Evolutionary conservation across 2,888 invertebrate genomes (phyloP), one percentile per base, ranked within the genome.

Genomic region (Neocrepidodera transversa): DNA sequence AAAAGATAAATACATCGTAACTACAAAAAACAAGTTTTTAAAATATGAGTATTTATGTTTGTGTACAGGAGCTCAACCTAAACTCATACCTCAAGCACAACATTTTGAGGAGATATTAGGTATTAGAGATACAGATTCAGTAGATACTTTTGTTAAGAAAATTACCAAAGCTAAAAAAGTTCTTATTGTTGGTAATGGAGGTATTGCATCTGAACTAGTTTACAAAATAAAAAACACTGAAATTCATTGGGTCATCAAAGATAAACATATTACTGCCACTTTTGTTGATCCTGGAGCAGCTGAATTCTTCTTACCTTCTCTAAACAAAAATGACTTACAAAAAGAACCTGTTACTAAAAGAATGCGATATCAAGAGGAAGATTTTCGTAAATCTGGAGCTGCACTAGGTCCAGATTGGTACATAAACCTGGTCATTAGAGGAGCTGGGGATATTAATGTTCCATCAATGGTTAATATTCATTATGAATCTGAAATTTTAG

Each of bases 341-440:
- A 49, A 63, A 30, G 43, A 56, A 11, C 65, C 67, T 16, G 53
- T 71, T 10, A 70, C 61, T 45, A 79, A 88, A 76, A 83, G 91
- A 68, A 86, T 89, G 82, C 83, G 88, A 30, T 93, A 88, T 74
- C 81, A 83, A 51, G 86, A 88, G 68, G 84, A 85, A 63, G 81
- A 81, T 60, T 80, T 80, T 62, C 78, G 79, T 66, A 81, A 83
- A 70, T 85, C 82, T 62, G 97, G 97, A 8, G 93, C 95, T 63
- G 97, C 99, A 2, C 82, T 99, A 53, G 99, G 99, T 0, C 98
- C 98, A 6, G 97, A 99, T 80, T 99, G 99, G 99, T 92, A 92
- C 71, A 83, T 83, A 58, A 86, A 85, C 71, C 82, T 92, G 26
- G 79, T 85, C 50, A 85, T 89, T 57, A 82, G 79, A 71, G 87